phyloP scores from a whole-genome alignment of 2,113 vertebrate genomes.

The Eleginops maclovinus region DNA sequence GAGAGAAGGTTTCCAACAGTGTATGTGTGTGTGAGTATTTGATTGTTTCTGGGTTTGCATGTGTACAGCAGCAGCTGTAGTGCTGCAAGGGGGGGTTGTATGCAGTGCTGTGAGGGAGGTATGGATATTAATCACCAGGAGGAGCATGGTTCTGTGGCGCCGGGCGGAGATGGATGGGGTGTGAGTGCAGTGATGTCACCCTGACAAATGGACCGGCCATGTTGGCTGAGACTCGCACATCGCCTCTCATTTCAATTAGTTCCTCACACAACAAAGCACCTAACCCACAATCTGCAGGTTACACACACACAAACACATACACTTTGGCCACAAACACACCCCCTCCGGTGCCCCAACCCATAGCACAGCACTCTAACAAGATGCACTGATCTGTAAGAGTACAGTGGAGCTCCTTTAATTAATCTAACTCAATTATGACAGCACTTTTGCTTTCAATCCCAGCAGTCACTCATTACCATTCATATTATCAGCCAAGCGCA shows the following conservation, averaged over 20 bases:
- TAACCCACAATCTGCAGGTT: slow-evolving; percentile 71
- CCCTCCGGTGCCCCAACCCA: slow-evolving; percentile 45
- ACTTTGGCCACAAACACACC: slow-evolving; percentile 56
- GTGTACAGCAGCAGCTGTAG: slow-evolving; percentile 27
- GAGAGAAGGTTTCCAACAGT: slow-evolving; percentile 52
- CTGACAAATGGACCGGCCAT: slow-evolving; percentile 86
- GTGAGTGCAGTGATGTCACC: slow-evolving; percentile 88
- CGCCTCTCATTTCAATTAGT: slow-evolving; percentile 90
- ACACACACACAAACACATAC: slow-evolving; percentile 64
- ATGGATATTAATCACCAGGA: slow-evolving; percentile 87
- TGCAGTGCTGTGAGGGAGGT: slow-evolving; percentile 66
- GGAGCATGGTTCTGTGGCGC: slow-evolving; percentile 77
- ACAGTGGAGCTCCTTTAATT: slow-evolving; percentile 69
- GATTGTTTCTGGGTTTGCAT: slow-evolving; percentile 60
- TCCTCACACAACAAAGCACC: slow-evolving; percentile 76
- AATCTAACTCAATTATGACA: slow-evolving; percentile 78
- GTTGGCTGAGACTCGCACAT: slow-evolving; percentile 86
- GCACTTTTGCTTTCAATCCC: slow-evolving; percentile 70
- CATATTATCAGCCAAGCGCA: slow-evolving; percentile 61
- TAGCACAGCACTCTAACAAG: slow-evolving; percentile 61
- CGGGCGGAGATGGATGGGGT: slow-evolving; percentile 85
- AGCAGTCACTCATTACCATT: slow-evolving; percentile 73
- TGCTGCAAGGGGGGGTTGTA: slow-evolving; percentile 35
- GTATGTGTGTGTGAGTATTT: slow-evolving; percentile 44
- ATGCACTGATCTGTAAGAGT: slow-evolving; percentile 75